These are phyloP conservation scores for Numida meleagris DNA, from an alignment of 2,113 vertebrate genomes.

Conservation along the genomic window DNA sequence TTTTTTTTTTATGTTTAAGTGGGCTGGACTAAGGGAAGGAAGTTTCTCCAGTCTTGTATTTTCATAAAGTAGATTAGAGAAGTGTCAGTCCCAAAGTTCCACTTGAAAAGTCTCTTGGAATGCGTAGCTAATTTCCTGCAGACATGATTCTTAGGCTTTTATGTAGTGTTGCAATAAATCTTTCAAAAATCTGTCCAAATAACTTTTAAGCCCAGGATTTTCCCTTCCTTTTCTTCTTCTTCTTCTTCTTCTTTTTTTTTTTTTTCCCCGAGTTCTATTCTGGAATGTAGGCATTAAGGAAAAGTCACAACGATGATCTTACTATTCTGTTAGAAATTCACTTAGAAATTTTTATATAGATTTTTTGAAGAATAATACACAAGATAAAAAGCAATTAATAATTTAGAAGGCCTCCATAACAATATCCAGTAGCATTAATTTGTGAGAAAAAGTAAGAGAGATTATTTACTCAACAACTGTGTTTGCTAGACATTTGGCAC, in stretches of 20 bases:
- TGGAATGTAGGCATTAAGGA: background rate
- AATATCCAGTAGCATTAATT: background rate
- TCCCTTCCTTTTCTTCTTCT: background rate
- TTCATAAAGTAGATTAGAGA: slow-evolving; percentile 43
- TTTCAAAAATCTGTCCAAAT: slow-evolving; percentile 48
- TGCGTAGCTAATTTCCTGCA: slow-evolving; percentile 75
- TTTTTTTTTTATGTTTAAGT: background rate
- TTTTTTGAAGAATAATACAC: background rate
- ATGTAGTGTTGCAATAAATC: slow-evolving; percentile 56
- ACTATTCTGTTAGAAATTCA: background rate
- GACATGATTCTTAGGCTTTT: slow-evolving; percentile 54
- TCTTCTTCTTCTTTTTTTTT: background rate
- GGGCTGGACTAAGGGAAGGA: slow-evolving; percentile 22
- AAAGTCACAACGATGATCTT: background rate
- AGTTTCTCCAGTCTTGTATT: slow-evolving; percentile 32
- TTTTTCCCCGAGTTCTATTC: background rate
- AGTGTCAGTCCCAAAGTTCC: slow-evolving; percentile 32
- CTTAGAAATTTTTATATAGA: background rate
- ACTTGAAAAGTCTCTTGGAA: slow-evolving; percentile 66
- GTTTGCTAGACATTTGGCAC: background rate
- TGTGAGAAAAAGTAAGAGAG: background rate
- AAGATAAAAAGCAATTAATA: background rate
- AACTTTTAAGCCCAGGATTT: background rate
- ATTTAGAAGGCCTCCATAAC: background rate
- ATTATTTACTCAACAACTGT: background rate